phyloP scores from a whole-genome alignment of 2,888 invertebrate genomes.

The Coenonympha arcania region DNA sequence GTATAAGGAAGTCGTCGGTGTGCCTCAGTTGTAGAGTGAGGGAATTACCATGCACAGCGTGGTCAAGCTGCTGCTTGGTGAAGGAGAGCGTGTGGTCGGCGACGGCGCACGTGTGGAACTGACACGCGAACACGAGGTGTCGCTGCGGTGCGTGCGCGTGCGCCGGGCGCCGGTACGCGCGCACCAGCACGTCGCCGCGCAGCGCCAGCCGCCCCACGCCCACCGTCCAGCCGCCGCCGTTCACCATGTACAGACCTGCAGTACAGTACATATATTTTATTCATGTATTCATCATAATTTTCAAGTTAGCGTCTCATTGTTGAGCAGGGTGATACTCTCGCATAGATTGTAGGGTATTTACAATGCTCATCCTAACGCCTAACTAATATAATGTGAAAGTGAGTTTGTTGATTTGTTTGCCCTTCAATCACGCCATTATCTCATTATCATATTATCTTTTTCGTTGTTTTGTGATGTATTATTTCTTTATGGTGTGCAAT shows the following conservation, averaged over 20 bases:
- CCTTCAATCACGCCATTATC: too few relatives aligned
- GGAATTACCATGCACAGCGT: slow-evolving; percentile 82
- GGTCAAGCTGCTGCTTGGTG: slow-evolving; percentile 89
- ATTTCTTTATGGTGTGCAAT: too few relatives aligned
- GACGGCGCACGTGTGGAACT: slow-evolving; percentile 96
- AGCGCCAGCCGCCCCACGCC: slow-evolving; percentile 78
- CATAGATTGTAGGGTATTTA: too few relatives aligned
- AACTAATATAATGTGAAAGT: too few relatives aligned
- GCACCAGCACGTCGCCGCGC: slow-evolving; percentile 91
- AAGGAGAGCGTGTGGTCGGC: slow-evolving; percentile 88
- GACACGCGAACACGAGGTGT: slow-evolving; percentile 87
- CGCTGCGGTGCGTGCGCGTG: slow-evolving; percentile 44
- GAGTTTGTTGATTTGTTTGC: too few relatives aligned
- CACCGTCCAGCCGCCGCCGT: slow-evolving; percentile 78
- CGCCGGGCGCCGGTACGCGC: slow-evolving; percentile 85
- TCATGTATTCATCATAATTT: too few relatives aligned
- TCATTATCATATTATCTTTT: too few relatives aligned
- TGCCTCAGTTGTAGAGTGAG: slow-evolving; percentile 11
- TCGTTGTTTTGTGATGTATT: too few relatives aligned
- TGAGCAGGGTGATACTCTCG: too few relatives aligned
- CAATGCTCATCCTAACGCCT: too few relatives aligned
- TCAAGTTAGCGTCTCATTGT: too few relatives aligned
- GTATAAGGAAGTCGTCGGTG: not conserved
- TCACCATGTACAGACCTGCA: slow-evolving; percentile 80
- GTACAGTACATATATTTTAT: slow-evolving; percentile 21